Conservation (phyloP, 2,888 invertebrate genomes). For the Leptopilina myrica region DNA sequence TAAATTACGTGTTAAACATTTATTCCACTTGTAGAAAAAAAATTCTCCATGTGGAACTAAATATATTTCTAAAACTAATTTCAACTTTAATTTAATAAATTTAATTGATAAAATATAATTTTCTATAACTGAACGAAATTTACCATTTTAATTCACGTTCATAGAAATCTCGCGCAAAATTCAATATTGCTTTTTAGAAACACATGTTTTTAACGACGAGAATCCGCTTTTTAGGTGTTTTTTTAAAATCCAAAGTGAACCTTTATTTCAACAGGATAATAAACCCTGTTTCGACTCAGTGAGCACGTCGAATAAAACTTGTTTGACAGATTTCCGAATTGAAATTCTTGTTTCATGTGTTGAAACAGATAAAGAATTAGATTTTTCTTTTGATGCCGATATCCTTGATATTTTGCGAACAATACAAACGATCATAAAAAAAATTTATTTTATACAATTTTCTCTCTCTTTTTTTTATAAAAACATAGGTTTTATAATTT, state of each 20-base stretch:
- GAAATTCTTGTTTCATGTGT: conserved; percentile 19
- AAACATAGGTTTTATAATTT: no score
- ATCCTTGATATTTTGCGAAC: background rate
- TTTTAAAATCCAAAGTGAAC: background rate
- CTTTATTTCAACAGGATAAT: conserved; percentile 15
- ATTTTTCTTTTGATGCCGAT: background rate
- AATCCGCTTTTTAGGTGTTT: background rate
- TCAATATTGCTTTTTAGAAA: background rate
- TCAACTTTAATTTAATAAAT: no score
- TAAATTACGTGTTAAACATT: no score
- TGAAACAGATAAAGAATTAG: conserved; percentile 8
- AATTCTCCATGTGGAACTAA: no score
- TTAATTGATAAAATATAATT: no score
- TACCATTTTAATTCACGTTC: background rate
- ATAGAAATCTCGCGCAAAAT: background rate
- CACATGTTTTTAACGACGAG: background rate
- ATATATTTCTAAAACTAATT: no score
- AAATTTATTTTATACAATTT: no score
- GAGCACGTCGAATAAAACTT: conserved; percentile 35
- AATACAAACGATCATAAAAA: background rate
- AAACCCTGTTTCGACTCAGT: conserved; percentile 27
- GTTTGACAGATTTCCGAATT: conserved; percentile 23
- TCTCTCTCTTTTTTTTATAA: no score
- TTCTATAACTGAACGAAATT: background rate
- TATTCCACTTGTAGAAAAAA: no score